Evolutionary conservation across 2,113 vertebrate species (phyloP), one percentile per base, ranked within the genome.

Genomic region (Siniperca knerii): DNA sequence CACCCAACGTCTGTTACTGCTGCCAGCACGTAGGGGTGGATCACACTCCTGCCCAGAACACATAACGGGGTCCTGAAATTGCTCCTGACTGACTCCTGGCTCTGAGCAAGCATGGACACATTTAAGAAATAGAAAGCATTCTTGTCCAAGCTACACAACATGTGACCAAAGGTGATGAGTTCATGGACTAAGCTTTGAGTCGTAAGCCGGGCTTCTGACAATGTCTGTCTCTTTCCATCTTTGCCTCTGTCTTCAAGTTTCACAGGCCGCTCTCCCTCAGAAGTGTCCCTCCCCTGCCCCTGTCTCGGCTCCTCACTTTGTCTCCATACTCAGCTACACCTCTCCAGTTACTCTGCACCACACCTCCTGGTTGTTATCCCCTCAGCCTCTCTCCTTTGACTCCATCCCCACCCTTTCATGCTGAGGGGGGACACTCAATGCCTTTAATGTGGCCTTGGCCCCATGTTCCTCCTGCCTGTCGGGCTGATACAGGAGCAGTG

Each of bases 361-460:
- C 96, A 96, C 96, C 95, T 97, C 93, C 86, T 94, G 95, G 96
- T 97, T 97, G 96, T 96, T 96, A 96, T 97, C 96, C 96, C 95
- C 96, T 96, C 92, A 90, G 93, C 71, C 65, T 87, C 79, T 86
- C 79, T 92, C 91, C 90, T 91, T 72, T 89, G 75, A 80, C 89
- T 90, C 70, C 86, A 82, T 83, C 84, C 67, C 82, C 87, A 52
- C 82, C 89, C 75, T 76, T 57, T 77, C 88, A 86, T 81, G 83
- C 88, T 93, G 86, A 88, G 89, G 76, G 75, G 89, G 83, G 90
- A 96, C 94, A 96, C 95, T 93, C 93, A 95, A 97, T 96, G 94
- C 95, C 92, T 95, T 93, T 93, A 94, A 93, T 95, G 95, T 93
- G 91, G 90, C 96, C 96, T 93, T 94, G 95, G 95, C 92, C 80